These are phyloP conservation scores for Ellobium chinense DNA, from an alignment of 2,888 invertebrate genomes.

Conservation along the genomic window DNA sequence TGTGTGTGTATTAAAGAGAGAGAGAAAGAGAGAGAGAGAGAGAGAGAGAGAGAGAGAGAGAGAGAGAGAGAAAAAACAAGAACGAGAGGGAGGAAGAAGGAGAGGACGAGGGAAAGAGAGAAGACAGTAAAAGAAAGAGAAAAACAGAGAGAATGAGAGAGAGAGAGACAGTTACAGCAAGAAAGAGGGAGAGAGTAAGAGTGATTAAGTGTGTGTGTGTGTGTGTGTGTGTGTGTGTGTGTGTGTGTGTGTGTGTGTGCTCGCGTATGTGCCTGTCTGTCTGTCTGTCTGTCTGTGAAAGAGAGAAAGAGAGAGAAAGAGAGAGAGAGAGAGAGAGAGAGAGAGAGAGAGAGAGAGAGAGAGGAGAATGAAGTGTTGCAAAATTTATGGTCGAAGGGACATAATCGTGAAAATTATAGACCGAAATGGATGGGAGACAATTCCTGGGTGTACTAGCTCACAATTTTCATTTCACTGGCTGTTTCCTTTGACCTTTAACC, in stretches of 20 bases:
- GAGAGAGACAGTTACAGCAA: background rate
- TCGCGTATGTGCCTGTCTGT: no score
- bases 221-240: background rate
- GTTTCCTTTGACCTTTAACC: no score
- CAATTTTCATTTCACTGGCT: no score
- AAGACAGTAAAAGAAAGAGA: constrained; percentile 14
- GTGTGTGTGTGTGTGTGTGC: no score
- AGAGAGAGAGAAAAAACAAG: background rate
- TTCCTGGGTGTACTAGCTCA: no score
- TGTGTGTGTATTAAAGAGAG: constrained; percentile 7
- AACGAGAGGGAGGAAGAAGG: background rate
- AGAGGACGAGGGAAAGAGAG: background rate
- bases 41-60: constrained; percentile 11
- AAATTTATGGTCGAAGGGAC: no score
- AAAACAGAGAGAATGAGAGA: constrained; percentile 27
- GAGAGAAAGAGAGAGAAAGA: constrained; percentile 1
- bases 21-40: constrained; percentile 38
- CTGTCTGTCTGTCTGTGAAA: no score
- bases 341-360: background rate
- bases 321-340: background rate
- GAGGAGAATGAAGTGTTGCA: no score
- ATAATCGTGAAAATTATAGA: no score
- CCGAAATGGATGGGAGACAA: no score
- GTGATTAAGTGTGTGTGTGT: background rate
- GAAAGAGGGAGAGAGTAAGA: background rate